Base-by-base conservation (phyloP, 1,140 invertebrate genomes). In the Doryteuthis pealeii region DNA sequence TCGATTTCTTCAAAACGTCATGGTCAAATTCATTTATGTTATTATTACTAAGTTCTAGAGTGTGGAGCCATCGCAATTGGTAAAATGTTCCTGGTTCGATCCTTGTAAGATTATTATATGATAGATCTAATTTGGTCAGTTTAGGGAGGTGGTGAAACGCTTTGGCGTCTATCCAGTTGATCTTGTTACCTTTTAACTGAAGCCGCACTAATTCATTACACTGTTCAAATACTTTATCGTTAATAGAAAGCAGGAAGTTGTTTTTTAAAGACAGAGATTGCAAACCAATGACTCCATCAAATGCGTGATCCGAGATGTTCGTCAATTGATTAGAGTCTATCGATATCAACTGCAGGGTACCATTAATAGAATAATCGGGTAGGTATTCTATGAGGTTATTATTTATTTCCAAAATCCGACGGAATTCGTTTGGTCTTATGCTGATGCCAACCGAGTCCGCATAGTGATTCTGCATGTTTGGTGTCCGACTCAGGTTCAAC, bases 281-380 rank as follows among this genome's bases (percentile, higher is more conserved):
- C 31, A 83, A 58, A 1, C 76, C 73, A 28, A n/a, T n/a, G 3
- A 81, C 70, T 26, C 58, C 77, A 1, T 67, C 14, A 67, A 83
- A 82, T 18, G 78, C 45, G 0, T 69, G 73, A 18, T 70, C 49
- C 15, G 74, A 74, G 6, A 83, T 49, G 0, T 65, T 28, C 12
- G 26, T 1, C 4, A 83, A 26, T 3, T n/a, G 43, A 62, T 83
- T 83, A 15, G 78, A 68, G 2, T 71, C 75, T 10, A 83, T 15
- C 4, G 72, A 71, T n/a, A 83, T 72, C 70, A 76, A 77, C 68
- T 83, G 78, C 2, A 83, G 45, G 22, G 71, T 35, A 28, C 82
- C 79, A 14, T 66, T 65, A 73, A 81, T 80, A 22, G 30, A 35
- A 26, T 79, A 78, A 22, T 74, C 70, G 8, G 67, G 58, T 14